Conservation (phyloP, 2,797 vertebrate genomes). For the Bradypodion pumilum region DNA sequence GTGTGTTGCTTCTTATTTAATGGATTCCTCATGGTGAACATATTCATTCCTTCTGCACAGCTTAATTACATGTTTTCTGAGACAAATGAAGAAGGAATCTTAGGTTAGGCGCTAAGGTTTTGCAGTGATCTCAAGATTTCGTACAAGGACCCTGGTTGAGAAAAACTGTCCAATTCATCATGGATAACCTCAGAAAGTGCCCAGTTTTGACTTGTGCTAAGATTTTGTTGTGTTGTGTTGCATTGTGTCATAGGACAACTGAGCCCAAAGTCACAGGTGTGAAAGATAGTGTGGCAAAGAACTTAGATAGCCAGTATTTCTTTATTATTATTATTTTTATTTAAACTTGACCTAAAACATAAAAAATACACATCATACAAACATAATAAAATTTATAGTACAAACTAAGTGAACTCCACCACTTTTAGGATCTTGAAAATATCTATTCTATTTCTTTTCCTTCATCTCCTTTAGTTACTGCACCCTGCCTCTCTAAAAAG, state of each 20-base stretch:
- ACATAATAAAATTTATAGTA: no score
- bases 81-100: neutral
- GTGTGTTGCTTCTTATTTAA: slow-evolving; percentile 34
- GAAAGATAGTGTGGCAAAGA: no score
- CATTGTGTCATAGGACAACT: neutral
- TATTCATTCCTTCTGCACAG: neutral
- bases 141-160: neutral
- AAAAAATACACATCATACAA: no score
- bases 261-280: neutral
- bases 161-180: neutral
- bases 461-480: no score
- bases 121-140: neutral
- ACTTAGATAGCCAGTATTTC: no score
- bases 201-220: neutral
- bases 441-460: no score
- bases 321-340: no score
- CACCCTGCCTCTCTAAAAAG: no score
- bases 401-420: no score
- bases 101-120: neutral
- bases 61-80: slow-evolving; percentile 1
- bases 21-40: slow-evolving; percentile 25
- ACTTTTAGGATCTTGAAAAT: no score
- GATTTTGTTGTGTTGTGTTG: neutral
- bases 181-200: neutral
- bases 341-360: no score